Percentiles rank a stretch among this genome's conserved stretches.
These are phyloP conservation scores for Eleginops maclovinus DNA, from an alignment of 2,113 vertebrate genomes.

Conservation along the genomic window DNA sequence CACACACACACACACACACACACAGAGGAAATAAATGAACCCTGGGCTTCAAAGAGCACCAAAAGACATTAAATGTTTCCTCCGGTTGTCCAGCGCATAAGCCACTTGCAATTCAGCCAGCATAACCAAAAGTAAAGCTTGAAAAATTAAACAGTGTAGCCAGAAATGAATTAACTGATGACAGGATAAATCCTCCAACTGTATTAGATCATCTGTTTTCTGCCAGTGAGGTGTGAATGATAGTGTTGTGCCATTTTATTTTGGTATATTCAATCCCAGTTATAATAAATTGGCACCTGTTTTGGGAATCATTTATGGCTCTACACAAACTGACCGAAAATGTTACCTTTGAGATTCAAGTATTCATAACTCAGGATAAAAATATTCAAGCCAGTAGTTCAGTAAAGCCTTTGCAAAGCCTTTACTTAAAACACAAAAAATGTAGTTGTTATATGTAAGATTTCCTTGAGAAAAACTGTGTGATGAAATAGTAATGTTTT, in stretches of 20 bases:
- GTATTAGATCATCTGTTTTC: slow-evolving; percentile 27
- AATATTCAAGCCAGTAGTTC: background rate
- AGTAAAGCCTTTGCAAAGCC: background rate
- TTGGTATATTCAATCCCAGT: background rate
- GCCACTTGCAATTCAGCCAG: slow-evolving; percentile 30
- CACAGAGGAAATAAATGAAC: background rate
- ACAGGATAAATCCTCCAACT: slow-evolving; percentile 36
- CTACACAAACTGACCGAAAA: background rate
- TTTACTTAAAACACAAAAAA: no score
- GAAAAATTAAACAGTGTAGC: slow-evolving; percentile 23
- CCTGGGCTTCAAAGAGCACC: slow-evolving; percentile 9
- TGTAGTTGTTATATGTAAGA: background rate
- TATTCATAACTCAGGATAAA: background rate
- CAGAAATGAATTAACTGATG: slow-evolving; percentile 54
- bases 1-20: background rate
- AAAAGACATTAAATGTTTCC: slow-evolving; percentile 40
- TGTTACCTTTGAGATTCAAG: background rate
- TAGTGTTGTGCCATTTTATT: background rate
- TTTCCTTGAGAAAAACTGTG: background rate
- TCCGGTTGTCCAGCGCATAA: slow-evolving; percentile 32
- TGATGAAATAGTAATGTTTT: background rate
- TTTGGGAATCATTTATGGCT: background rate
- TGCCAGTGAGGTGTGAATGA: slow-evolving; percentile 17
- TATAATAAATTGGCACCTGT: background rate
- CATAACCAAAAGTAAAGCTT: slow-evolving; percentile 45